Percentiles rank a stretch among this genome's conserved stretches.
phyloP scores from a whole-genome alignment of 2,797 vertebrate species.

The Trichosurus vulpecula region DNA sequence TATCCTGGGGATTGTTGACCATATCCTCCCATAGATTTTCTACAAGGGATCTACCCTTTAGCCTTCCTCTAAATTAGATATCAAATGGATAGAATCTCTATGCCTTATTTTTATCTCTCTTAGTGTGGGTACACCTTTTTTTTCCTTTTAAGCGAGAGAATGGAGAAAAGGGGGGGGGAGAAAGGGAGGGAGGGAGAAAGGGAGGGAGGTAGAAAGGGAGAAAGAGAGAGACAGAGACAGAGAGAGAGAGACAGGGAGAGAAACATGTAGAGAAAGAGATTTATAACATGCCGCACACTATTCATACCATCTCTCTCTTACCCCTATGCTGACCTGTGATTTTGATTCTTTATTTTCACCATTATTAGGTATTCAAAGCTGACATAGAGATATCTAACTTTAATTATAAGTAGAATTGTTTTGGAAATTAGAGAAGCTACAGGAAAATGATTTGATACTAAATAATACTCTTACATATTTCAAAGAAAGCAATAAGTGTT shows the following conservation, averaged over 20 bases:
- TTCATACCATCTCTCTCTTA: not conserved
- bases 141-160: too few species aligned
- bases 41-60: not conserved
- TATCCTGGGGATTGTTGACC: not conserved
- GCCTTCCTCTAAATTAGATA: not conserved
- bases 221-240: too few species aligned
- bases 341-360: constrained; percentile 31
- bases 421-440: constrained; percentile 7
- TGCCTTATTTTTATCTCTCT: not conserved
- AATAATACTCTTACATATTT: constrained; percentile 31
- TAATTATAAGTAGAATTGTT: not conserved
- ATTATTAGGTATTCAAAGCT: constrained; percentile 14
- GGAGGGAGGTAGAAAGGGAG: too few species aligned
- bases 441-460: constrained; percentile 2
- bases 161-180: too few species aligned
- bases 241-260: too few species aligned
- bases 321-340: not conserved
- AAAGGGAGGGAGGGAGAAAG: too few species aligned
- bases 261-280: not conserved
- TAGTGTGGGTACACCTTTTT: not conserved
- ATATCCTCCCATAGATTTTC: not conserved
- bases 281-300: not conserved
- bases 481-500: constrained; percentile 13
- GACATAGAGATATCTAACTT: not conserved
- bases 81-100: not conserved